Percentiles rank a stretch among this genome's conserved stretches.
Evolutionary conservation across 2,888 invertebrate genomes (phyloP).

Genomic region (Hololepta plana): DNA sequence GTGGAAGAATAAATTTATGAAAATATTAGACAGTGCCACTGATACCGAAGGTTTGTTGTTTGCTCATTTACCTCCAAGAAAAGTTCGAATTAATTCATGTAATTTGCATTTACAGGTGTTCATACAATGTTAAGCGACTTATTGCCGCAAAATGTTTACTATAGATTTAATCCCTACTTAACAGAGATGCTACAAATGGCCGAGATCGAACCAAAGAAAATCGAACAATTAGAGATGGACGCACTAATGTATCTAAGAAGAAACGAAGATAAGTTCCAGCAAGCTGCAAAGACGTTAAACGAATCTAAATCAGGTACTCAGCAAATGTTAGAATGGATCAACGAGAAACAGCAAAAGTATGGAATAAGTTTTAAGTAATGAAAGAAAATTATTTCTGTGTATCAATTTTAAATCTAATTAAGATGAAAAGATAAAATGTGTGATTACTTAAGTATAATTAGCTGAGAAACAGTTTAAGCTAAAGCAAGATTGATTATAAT

Average conservation of each 20-base stretch:
- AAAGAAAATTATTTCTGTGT: no score
- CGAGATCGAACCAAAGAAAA: conserved; percentile 55
- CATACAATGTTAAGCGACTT: conserved; percentile 60
- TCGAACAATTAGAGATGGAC: conserved; percentile 53
- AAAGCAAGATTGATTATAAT: no score
- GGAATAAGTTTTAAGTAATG: no score
- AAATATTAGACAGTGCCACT: conserved; percentile 69
- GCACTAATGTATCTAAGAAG: conserved; percentile 61
- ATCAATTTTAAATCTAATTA: no score
- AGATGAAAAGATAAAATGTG: no score
- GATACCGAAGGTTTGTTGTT: conserved; percentile 55
- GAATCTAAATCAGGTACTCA: conserved; percentile 24
- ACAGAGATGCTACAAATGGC: conserved; percentile 63
- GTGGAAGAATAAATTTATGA: conserved; percentile 63
- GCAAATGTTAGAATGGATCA: conserved; percentile 28
- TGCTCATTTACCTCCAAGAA: conserved; percentile 1
- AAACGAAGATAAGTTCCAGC: conserved; percentile 60
- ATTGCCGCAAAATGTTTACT: conserved; percentile 55
- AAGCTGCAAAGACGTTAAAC: conserved; percentile 33
- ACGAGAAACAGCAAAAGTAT: no score
- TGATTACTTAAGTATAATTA: no score
- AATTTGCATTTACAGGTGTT: conserved; percentile 38
- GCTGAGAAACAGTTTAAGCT: no score
- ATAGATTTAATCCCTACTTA: conserved; percentile 75
- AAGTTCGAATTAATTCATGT: not conserved